Evolutionary conservation across 1,140 invertebrate species (phyloP).

Genomic region (Bombyx mandarina): DNA sequence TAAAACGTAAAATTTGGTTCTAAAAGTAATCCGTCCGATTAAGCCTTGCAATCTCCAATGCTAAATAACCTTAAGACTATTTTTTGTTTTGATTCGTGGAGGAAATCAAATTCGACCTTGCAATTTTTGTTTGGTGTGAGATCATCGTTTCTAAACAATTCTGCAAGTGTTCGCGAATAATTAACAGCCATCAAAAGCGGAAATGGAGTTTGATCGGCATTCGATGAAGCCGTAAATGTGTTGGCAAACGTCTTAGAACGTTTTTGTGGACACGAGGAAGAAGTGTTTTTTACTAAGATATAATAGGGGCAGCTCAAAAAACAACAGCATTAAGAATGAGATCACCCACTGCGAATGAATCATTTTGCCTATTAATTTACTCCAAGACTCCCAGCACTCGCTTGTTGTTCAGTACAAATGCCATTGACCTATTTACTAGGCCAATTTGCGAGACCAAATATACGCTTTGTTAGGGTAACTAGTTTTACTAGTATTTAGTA

Average conservation of each 20-base stretch:
- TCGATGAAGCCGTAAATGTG: too few relatives aligned
- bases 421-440: conserved; percentile 42
- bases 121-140: conserved; percentile 1
- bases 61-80: too few relatives aligned
- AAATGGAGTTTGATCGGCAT: too few relatives aligned
- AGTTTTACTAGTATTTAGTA: not conserved
- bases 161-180: too few relatives aligned
- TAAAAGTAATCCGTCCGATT: too few relatives aligned
- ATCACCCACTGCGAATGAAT: conserved; percentile 17
- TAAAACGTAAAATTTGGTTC: too few relatives aligned
- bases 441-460: conserved; percentile 12
- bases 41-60: too few relatives aligned
- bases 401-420: conserved; percentile 30
- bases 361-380: conserved; percentile 18
- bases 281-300: conserved; percentile 8
- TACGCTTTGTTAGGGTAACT: conserved; percentile 4
- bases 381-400: conserved; percentile 13
- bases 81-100: conserved; percentile 1
- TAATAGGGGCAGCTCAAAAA: not conserved
- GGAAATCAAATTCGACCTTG: conserved; percentile 7
- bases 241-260: too few relatives aligned
- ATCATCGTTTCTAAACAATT: conserved; percentile 1
- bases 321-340: conserved; percentile 17
- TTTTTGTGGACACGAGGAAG: conserved; percentile 4
- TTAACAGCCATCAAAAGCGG: too few relatives aligned